Conservation (phyloP, 2,888 invertebrate genomes). For the Colletes collaris region DNA sequence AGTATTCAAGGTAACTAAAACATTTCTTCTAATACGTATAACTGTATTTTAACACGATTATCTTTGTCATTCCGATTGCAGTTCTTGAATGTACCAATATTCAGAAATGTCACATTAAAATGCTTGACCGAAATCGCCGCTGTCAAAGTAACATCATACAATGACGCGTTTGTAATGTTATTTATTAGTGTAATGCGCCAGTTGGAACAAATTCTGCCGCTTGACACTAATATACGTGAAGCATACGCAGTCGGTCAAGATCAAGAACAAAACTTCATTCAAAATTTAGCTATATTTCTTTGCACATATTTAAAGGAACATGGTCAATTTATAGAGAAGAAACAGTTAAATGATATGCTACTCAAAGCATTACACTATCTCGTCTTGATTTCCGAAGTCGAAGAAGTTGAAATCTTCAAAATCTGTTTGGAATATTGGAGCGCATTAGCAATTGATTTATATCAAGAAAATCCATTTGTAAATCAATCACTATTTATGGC, state of each 20-base stretch:
- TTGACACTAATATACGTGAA: conserved; percentile 95
- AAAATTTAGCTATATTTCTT: conserved; percentile 98
- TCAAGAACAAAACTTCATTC: conserved; percentile 99
- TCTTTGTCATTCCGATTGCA: conserved; percentile 73
- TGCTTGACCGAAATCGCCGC: conserved; percentile 99
- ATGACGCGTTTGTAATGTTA: conserved; percentile 95
- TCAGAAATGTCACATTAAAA: conserved; percentile 98
- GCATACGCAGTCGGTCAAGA: conserved; percentile 97
- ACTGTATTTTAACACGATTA: neutral
- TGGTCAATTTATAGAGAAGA: conserved; percentile 93
- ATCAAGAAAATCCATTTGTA: conserved; percentile 92
- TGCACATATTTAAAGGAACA: conserved; percentile 99
- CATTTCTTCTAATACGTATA: neutral
- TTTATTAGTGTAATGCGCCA: conserved; percentile 97
- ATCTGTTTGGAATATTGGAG: conserved; percentile 99
- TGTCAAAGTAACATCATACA: conserved; percentile 94
- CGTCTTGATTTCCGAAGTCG: conserved; percentile 97
- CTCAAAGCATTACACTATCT: conserved; percentile 94
- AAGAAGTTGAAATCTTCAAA: conserved; percentile 99
- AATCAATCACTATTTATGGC: conserved; percentile 82
- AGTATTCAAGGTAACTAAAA: conserved; percentile 88
- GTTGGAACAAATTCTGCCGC: conserved; percentile 95
- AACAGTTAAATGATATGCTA: conserved; percentile 89
- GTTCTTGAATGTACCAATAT: conserved; percentile 98
- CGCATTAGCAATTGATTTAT: conserved; percentile 94